A percentile compares a stretch with the other conserved stretches of the same genome.
phyloP scores from a whole-genome alignment of 2,797 vertebrate species.

The Semaprochilodus insignis region DNA sequence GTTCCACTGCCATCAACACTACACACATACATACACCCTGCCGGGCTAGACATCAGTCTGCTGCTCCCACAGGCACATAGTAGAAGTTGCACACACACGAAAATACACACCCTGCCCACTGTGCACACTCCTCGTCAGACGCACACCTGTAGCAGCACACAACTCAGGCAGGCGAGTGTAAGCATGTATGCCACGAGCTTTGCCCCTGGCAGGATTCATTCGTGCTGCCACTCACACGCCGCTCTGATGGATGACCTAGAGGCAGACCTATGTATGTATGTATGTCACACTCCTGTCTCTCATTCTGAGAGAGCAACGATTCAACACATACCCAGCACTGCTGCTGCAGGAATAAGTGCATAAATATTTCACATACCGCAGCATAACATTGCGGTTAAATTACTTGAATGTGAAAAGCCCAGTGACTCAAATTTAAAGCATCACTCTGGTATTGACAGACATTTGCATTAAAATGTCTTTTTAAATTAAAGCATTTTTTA shows the following conservation, averaged over 20 bases:
- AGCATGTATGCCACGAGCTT: conserved; percentile 24
- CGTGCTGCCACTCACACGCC: conserved; percentile 7
- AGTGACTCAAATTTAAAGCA: no score
- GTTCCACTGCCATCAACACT: conserved; percentile 20
- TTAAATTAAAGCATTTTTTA: no score
- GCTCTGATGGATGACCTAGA: conserved; percentile 7
- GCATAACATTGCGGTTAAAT: background rate
- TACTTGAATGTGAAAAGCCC: background rate
- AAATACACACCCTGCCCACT: background rate
- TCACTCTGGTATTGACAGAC: no score
- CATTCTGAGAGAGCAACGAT: background rate
- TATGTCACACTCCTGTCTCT: conserved; percentile 5
- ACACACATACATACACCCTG: conserved; percentile 7
- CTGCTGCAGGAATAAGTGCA: background rate
- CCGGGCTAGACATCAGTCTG: background rate
- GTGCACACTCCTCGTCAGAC: background rate
- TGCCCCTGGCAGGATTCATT: conserved; percentile 32
- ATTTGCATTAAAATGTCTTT: no score
- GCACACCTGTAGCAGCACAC: conserved; percentile 9
- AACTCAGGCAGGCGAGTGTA: conserved; percentile 17
- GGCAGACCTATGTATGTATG: background rate
- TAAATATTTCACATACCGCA: background rate
- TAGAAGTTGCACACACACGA: background rate
- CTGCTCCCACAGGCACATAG: background rate
- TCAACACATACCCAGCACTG: background rate